These are phyloP conservation scores for Dryocosmus kuriphilus DNA, from an alignment of 2,888 invertebrate genomes.

Conservation along the genomic window DNA sequence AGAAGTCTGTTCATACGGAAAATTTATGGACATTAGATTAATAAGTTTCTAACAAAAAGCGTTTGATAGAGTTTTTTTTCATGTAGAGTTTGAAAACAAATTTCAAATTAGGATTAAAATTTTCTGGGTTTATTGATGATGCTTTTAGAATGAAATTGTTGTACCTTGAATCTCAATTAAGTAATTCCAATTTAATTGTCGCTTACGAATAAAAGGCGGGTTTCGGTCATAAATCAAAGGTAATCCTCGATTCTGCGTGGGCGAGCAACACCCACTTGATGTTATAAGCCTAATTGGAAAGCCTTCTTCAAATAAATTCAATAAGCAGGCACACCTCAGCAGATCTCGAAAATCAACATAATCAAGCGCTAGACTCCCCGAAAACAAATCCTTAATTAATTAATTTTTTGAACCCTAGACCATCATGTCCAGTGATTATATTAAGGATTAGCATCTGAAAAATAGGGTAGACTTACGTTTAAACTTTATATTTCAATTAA, in stretches of 20 bases:
- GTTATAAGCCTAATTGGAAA: slow-evolving; percentile 35
- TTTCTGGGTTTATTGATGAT: neutral
- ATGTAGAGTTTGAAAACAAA: no score
- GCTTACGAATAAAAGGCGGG: slow-evolving; percentile 13
- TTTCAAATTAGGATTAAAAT: neutral
- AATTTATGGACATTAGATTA: neutral
- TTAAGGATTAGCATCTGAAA: no score
- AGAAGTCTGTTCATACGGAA: neutral
- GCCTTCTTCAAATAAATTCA: slow-evolving; percentile 22
- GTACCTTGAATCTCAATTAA: neutral
- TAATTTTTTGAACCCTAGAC: neutral
- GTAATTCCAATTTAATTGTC: slow-evolving; percentile 5
- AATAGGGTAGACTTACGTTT: neutral
- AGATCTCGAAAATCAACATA: slow-evolving; percentile 18
- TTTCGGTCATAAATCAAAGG: slow-evolving; percentile 26
- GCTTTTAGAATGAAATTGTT: neutral
- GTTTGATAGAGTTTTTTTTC: neutral
- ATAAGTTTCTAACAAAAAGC: neutral
- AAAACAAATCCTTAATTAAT: neutral
- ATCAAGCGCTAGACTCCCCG: neutral
- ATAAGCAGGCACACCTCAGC: slow-evolving; percentile 16
- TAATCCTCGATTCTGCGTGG: slow-evolving; percentile 18
- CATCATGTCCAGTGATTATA: no score
- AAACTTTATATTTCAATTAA: neutral
- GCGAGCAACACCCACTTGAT: slow-evolving; percentile 15